These are phyloP conservation scores for Orgyia antiqua DNA, from an alignment of 2,888 invertebrate species.

Conservation along the genomic window DNA sequence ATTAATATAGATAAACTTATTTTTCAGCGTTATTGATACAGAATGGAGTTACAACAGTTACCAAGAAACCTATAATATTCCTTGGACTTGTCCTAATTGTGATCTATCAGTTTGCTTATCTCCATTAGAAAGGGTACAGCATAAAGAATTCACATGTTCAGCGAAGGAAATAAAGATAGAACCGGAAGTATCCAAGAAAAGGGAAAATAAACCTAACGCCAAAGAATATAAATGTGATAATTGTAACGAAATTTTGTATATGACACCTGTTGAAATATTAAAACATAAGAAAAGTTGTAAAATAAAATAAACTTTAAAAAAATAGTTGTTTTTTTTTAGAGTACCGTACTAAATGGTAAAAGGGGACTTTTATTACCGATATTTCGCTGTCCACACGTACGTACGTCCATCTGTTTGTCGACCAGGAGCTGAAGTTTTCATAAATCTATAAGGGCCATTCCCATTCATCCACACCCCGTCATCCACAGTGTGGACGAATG, in stretches of 20 bases:
- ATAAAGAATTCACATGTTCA: conserved; percentile 76
- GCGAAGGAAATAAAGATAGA: conserved; percentile 42
- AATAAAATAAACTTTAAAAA: conserved; percentile 38
- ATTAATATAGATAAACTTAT: too few species aligned
- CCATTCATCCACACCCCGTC: too few species aligned
- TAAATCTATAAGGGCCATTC: too few species aligned
- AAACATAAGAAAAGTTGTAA: conserved; percentile 86
- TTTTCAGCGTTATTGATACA: conserved; percentile 80
- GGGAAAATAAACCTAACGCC: conserved; percentile 72
- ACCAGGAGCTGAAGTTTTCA: too few species aligned
- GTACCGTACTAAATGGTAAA: too few species aligned
- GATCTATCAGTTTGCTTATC: conserved; percentile 78
- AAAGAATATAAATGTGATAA: conserved; percentile 83
- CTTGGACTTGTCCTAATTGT: conserved; percentile 88
- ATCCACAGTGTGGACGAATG: too few species aligned
- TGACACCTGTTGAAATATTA: conserved; percentile 90
- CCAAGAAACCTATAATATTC: conserved; percentile 76
- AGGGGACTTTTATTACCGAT: too few species aligned
- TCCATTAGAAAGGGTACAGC: conserved; percentile 85
- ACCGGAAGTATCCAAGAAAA: conserved; percentile 38
- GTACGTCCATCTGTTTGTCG: too few species aligned
- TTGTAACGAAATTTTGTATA: conserved; percentile 82
- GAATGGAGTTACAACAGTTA: conserved; percentile 83
- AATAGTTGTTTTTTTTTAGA: not conserved
- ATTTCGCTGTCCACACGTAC: too few species aligned